Evolutionary conservation across 1,140 invertebrate species (phyloP), one percentile per base, ranked within the genome.

Genomic region (Laodelphax striatellus): DNA sequence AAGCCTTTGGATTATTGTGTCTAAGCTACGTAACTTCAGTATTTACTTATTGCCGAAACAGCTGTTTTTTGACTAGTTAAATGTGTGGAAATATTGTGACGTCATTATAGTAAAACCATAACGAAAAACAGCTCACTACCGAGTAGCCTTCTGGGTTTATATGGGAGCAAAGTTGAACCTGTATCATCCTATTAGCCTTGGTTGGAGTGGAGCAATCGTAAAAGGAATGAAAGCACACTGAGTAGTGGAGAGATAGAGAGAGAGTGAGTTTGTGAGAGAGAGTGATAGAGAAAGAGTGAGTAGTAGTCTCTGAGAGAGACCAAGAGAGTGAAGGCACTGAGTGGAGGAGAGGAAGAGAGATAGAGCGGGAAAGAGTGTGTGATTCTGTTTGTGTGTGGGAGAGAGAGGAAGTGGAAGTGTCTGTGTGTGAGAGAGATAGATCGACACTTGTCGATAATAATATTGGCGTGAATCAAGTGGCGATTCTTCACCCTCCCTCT

Each of bases 131-230:
- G n/a, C n/a, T n/a, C 24, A 28, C 24, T 28, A 28, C n/a, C n/a
- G n/a, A n/a, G n/a, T n/a, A n/a, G n/a, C n/a, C n/a, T 28, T 4
- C 24, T 6, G 6, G 24, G 24, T 28, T 28, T 28, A 6, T 28
- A 28, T 28, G 2, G 24, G 24, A 6, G 24, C 24, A 28, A 2
- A 4, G 24, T 28, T 28, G 2, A 69, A 70, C 70, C 70, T 70
- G 70, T 63, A 31, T 42, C 22, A 55, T 43, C 54, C 38, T 66
- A 69, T 63, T 70, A 68, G 67, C 65, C 66, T 69, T 67, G 63
- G 24, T 28, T 28, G 24, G 6, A 28, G 24, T 28, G 24, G 24
- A 28, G 24, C 6, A 4, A 28, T 28, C 24, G 52, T 50, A 57
- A 62, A 52, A 38, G 58, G 53, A 42, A 41, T 63, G 65, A 55